Conservation (phyloP, 1,140 invertebrate species). For the Periplaneta americana region DNA sequence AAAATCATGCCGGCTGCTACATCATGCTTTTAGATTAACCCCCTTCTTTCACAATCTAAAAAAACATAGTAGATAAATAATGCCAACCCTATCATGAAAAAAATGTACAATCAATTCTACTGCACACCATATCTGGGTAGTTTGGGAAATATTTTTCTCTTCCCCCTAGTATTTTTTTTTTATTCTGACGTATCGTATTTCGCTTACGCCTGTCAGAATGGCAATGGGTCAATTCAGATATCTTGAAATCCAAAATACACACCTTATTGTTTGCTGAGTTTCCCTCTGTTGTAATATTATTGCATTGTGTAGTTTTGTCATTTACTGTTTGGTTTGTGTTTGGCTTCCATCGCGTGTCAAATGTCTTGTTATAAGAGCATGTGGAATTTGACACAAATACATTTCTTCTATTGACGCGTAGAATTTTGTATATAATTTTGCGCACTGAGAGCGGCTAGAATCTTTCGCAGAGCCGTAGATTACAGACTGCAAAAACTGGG, state of each 20-base stretch:
- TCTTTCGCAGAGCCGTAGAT: no score
- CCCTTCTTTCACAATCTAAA: neutral
- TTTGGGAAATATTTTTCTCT: neutral
- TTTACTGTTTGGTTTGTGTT: no score
- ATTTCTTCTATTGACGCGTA: no score
- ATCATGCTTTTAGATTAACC: neutral
- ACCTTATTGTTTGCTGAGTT: no score
- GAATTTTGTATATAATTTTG: no score
- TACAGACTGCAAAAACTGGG: no score
- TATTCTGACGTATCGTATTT: neutral
- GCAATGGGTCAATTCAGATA: neutral
- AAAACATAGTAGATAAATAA: neutral
- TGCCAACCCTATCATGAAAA: neutral
- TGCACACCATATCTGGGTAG: neutral
- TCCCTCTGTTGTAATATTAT: no score
- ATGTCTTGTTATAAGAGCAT: no score
- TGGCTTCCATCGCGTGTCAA: no score
- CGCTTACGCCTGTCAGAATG: neutral
- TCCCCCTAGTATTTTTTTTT: neutral
- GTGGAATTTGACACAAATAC: no score
- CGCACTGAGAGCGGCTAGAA: no score
- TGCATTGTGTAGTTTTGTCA: no score
- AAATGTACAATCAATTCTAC: neutral
- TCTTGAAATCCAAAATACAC: neutral
- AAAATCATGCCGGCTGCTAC: constrained; percentile 4